Percentiles rank a stretch among this genome's conserved stretches.
These are phyloP conservation scores for Grammomys surdaster DNA, from an alignment of 2,113 vertebrate genomes.

Conservation along the genomic window DNA sequence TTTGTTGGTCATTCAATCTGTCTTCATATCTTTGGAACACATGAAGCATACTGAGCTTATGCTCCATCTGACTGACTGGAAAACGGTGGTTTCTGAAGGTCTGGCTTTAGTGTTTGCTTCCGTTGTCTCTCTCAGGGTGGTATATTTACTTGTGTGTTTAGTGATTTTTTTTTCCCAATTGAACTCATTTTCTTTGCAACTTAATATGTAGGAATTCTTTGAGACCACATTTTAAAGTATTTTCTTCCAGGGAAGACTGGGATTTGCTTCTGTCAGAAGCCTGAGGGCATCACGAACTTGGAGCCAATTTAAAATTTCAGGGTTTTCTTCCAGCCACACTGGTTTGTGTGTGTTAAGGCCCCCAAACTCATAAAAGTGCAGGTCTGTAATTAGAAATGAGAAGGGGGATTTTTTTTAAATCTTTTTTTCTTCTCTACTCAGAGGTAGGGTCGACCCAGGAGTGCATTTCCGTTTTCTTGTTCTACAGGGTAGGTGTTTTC, in stretches of 20 bases:
- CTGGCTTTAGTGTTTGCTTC: constrained; percentile 27
- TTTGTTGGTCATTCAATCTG: not conserved
- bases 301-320: constrained; percentile 50
- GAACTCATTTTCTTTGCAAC: constrained; percentile 48
- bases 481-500: not conserved
- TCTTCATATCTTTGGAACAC: not conserved
- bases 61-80: not conserved
- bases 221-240: constrained; percentile 1
- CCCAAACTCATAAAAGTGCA: constrained; percentile 1
- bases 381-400: constrained; percentile 55
- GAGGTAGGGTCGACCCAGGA: not conserved
- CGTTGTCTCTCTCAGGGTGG: constrained; percentile 7
- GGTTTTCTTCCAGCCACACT: not conserved
- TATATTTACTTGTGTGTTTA: constrained; percentile 58
- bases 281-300: constrained; percentile 15
- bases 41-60: not conserved
- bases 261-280: constrained; percentile 27
- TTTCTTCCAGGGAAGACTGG: constrained; percentile 38
- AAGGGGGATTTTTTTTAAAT: not conserved
- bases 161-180: not conserved
- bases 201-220: constrained; percentile 23
- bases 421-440: not conserved
- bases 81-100: constrained; percentile 2
- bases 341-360: constrained; percentile 5
- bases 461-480: not conserved